Percentiles rank a stretch among this genome's conserved stretches.
Evolutionary conservation across 1,140 invertebrate species (phyloP).

Genomic region (Monochamus saltuarius): DNA sequence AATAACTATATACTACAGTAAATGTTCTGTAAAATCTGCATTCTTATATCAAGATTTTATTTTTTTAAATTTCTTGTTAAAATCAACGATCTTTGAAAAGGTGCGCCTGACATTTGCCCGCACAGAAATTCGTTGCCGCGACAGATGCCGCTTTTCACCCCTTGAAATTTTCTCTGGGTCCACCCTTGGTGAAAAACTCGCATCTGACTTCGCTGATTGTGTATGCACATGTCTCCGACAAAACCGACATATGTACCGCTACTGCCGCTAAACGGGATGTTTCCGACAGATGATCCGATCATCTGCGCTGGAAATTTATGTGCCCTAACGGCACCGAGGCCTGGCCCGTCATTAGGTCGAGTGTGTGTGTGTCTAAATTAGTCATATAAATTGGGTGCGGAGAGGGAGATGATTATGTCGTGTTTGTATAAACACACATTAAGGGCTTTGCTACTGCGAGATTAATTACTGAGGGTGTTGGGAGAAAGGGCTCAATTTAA

Average conservation of each 20-base stretch:
- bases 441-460: too few relatives aligned
- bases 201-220: slow-evolving; percentile 28
- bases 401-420: neutral
- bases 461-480: too few relatives aligned
- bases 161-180: slow-evolving; percentile 16
- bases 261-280: slow-evolving; percentile 16
- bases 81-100: too few relatives aligned
- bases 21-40: too few relatives aligned
- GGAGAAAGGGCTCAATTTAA: too few relatives aligned
- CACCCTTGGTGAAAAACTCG: slow-evolving; percentile 25
- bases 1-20: too few relatives aligned
- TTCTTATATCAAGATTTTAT: too few relatives aligned
- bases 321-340: slow-evolving; percentile 14
- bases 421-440: too few relatives aligned
- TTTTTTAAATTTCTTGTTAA: too few relatives aligned
- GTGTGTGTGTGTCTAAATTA: slow-evolving; percentile 17
- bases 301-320: slow-evolving; percentile 24
- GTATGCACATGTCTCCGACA: slow-evolving; percentile 23
- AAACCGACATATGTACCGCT: slow-evolving; percentile 31
- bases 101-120: too few relatives aligned
- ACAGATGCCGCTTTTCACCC: neutral
- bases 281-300: slow-evolving; percentile 32
- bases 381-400: slow-evolving; percentile 9
- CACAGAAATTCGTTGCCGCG: too few relatives aligned
- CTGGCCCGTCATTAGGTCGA: slow-evolving; percentile 14